Evolutionary conservation across 2,888 invertebrate genomes (phyloP).

Genomic region (Podabrus alpinus): DNA sequence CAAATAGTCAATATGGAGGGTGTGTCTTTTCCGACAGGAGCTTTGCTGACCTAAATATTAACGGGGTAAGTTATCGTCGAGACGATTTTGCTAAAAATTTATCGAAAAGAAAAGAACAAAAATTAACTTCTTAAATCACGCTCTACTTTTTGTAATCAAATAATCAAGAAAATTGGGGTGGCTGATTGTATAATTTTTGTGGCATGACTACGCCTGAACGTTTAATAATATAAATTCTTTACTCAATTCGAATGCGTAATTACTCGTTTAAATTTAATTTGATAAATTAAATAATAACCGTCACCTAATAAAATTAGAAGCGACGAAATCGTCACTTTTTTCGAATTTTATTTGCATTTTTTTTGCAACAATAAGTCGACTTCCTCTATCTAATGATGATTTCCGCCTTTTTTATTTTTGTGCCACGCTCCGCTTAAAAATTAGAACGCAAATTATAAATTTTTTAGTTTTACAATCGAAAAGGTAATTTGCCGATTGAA

Average conservation of each 20-base stretch:
- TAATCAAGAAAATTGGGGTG: not conserved
- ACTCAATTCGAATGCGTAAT: not conserved
- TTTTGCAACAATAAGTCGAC: not conserved
- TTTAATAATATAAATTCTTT: not conserved
- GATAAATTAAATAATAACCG: not conserved
- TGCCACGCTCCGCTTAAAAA: not conserved
- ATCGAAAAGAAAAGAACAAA: not conserved
- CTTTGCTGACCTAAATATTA: constrained; percentile 35
- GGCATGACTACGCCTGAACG: constrained; percentile 4
- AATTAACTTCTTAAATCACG: not conserved
- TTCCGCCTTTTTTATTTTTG: not conserved
- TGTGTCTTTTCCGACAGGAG: constrained; percentile 33
- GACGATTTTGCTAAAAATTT: not conserved
- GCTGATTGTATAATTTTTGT: constrained; percentile 11
- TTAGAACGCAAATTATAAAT: not conserved
- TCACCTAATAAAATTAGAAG: not conserved
- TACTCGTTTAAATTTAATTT: not conserved
- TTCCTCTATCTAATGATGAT: not conserved
- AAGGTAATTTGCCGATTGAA: not conserved
- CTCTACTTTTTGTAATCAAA: not conserved
- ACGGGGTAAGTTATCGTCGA: constrained; percentile 19
- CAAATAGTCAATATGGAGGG: constrained; percentile 35
- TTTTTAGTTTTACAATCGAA: not conserved
- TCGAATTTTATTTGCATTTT: not conserved
- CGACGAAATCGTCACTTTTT: not conserved